Evolutionary conservation across 2,888 invertebrate genomes (phyloP), one percentile per base, ranked within the genome.

Genomic region (Drosophila bunnanda): DNA sequence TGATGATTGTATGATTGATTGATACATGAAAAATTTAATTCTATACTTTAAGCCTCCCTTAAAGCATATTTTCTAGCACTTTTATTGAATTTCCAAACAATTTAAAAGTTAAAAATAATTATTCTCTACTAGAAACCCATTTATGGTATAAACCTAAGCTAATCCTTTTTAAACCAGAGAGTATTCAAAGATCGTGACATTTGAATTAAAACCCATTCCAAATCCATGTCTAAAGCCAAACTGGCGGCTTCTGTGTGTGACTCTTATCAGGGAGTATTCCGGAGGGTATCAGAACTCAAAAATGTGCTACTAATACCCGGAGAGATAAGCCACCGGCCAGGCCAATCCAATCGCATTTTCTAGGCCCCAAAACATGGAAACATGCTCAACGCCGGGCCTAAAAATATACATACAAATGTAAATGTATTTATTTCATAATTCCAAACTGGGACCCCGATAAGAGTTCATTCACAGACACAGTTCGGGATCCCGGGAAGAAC

Each of bases 401-500:
- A 72, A 48, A 55, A 59, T 58, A 72, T 46, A 65, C 70, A 72
- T 46, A 65, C 68, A 79, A 15, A 5, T 20, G 12, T 74, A n/a
- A n/a, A n/a, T n/a, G n/a, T n/a, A n/a, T 72, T 79, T 84, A 79
- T 74, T 84, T 84, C 74, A 77, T 79, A 82, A 80, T 80, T 78
- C 73, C 64, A 76, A 54, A 50, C 59, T 52, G 67, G 46, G 28
- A 38, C 34, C 22, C 57, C 80, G 85, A 83, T 85, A 85, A 83
- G 82, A 85, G 85, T 85, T 85, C 83, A 82, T 82, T 85, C 85
- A 83, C 83, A 85, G 83, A 85, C 50, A 46, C 53, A 38, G 20
- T 36, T 44, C 53, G 50, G 32, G 50, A 50, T 43, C 34, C 71
- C 39, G 56, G 52, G 48, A 36, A 48, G 30, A 39, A 12, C 38